Conservation (phyloP, 2,113 vertebrate species). For the Zosterops lateralis region DNA sequence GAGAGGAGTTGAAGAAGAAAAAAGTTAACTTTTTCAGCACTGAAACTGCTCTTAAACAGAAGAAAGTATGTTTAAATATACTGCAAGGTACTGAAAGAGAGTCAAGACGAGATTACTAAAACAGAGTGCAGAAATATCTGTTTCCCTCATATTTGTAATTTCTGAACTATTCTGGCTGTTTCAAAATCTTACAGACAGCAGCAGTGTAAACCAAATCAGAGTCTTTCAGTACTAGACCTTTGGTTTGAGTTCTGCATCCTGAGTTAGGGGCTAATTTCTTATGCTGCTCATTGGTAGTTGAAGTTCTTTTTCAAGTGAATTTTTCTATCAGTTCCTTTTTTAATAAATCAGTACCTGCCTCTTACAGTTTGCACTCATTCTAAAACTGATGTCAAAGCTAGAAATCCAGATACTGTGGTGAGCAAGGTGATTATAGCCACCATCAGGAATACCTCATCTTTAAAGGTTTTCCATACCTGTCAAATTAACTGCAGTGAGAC, state of each 20-base stretch:
- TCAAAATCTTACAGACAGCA: neutral
- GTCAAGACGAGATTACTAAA: neutral
- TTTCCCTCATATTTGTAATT: neutral
- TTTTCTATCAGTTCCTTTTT: neutral
- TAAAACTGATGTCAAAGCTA: neutral
- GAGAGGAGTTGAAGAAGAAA: neutral
- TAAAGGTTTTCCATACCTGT: neutral
- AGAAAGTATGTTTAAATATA: neutral
- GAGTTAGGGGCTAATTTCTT: neutral
- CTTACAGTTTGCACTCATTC: neutral
- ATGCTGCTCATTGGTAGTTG: neutral
- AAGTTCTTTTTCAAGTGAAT: neutral
- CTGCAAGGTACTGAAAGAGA: neutral
- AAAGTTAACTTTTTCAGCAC: neutral
- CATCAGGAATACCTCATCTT: neutral
- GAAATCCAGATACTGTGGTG: neutral
- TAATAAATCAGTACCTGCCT: neutral
- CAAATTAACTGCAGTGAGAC: neutral
- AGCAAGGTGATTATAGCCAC: neutral
- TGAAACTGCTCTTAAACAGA: neutral
- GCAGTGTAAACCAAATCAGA: neutral
- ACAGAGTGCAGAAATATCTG: neutral
- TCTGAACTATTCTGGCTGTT: neutral
- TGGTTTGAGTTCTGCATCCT: neutral
- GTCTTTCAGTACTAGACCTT: neutral